Base-by-base conservation (phyloP, 2,888 invertebrate species). In the Aleiodes alternator region DNA sequence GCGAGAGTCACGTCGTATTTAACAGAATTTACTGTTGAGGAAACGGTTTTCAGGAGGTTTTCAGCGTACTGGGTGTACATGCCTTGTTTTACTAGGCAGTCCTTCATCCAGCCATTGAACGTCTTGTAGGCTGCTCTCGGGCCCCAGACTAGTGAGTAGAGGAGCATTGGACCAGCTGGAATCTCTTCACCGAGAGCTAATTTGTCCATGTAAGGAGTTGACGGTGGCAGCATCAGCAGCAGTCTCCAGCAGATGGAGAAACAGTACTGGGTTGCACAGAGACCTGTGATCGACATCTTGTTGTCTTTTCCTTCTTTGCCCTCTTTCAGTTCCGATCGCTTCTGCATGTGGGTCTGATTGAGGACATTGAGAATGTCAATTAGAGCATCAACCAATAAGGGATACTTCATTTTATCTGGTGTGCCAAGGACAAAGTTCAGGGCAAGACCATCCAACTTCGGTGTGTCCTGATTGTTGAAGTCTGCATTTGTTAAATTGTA, bases 401-500 rank as follows among this genome's bases (percentile, higher is more conserved):
- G 95, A 90, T 98, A 98, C 84, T 96, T 95, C 70, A 98, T 91
- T 90, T 96, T 96, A 87, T 98, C 98, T 0, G 96, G 95, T 1
- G 97, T 97, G 69, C 97, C 97, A 78, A 98, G 91, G 76, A 98
- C 95, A 87, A 98, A 98, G 91, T 97, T 98, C 90, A 97, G 96
- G 1, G 98, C 98, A 72, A 96, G 89, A 3, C 96, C 96, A 90
- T 98, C 98, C 75, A 98, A 92, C 89, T 98, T 98, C 0, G 98
- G 98, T 59, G 96, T 95, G 84, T 97, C 97, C 90, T 94, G 92
- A 80, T 93, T 92, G 87, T 92, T 94, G 76, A 92, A 91, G 84
- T 97, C 97, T 6, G 95, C 91, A 72, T 94, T 94, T 11, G 97
- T 95, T 34, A 98, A 91, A 29, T 96, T 95, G 89, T 98, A 98